A percentile compares a stretch with the other conserved stretches of the same genome.
These are phyloP conservation scores for Thecophora atra DNA, from an alignment of 2,888 invertebrate genomes.

Conservation along the genomic window DNA sequence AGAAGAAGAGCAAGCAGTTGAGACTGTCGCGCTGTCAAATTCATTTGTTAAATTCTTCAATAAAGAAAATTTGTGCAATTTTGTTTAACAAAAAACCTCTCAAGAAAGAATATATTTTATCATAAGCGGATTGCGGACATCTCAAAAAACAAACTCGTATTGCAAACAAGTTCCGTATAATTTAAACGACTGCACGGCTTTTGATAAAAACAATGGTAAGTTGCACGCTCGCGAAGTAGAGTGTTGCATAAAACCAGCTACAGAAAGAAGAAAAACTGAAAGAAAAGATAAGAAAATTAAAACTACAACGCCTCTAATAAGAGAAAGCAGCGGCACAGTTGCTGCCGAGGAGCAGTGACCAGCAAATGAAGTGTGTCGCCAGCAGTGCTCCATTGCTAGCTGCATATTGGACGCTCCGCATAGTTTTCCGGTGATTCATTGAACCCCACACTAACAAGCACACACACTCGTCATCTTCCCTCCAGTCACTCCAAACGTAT, in stretches of 20 bases:
- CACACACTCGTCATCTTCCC: neutral
- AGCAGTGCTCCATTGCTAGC: neutral
- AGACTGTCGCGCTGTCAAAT: too few relatives aligned
- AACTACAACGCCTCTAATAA: neutral
- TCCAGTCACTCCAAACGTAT: neutral
- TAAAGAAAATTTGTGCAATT: slow-evolving; percentile 15
- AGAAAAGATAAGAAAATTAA: slow-evolving; percentile 16
- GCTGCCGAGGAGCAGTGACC: neutral
- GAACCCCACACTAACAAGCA: slow-evolving; percentile 2
- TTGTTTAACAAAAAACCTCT: slow-evolving; percentile 11
- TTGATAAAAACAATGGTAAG: slow-evolving; percentile 27
- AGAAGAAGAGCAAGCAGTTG: too few relatives aligned
- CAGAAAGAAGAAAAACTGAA: slow-evolving; percentile 4
- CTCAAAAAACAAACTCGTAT: neutral
- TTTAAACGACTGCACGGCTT: neutral
- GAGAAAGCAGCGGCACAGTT: slow-evolving; percentile 31
- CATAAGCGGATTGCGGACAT: too few relatives aligned
- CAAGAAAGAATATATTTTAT: neutral
- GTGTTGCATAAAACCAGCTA: slow-evolving; percentile 35
- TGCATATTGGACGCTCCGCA: neutral
- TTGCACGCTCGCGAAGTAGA: slow-evolving; percentile 2
- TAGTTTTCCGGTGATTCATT: neutral
- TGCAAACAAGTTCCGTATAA: neutral
- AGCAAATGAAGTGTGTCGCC: neutral
- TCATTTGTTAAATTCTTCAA: slow-evolving; percentile 20